These are phyloP conservation scores for Heliangelus exortis DNA, from an alignment of 2,797 vertebrate genomes.

Conservation along the genomic window DNA sequence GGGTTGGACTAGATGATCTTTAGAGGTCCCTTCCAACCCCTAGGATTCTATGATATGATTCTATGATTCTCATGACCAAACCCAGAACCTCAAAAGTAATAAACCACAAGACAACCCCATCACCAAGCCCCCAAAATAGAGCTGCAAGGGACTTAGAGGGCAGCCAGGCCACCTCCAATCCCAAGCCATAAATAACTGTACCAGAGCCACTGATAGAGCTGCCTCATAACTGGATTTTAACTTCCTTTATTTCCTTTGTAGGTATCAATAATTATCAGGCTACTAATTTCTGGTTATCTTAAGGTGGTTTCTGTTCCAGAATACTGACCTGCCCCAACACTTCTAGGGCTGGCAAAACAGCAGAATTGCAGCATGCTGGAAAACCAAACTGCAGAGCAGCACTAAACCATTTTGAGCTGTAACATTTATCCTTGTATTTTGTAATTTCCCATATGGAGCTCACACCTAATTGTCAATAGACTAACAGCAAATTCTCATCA, in stretches of 20 bases:
- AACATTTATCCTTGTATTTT: background rate
- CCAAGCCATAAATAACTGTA: background rate
- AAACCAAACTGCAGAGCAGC: background rate
- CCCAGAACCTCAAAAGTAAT: background rate
- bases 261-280: background rate
- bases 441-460: slow-evolving; percentile 16
- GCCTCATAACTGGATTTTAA: background rate
- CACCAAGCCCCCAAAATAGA: background rate
- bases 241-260: background rate
- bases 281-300: background rate
- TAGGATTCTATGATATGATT: no score
- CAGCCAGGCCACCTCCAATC: background rate
- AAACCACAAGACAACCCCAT: background rate
- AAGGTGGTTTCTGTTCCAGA: background rate
- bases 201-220: background rate
- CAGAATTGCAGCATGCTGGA: background rate
- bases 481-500: background rate
- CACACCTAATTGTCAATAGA: slow-evolving; percentile 19
- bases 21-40: no score
- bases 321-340: background rate
- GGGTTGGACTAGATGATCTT: no score
- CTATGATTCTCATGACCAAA: background rate
- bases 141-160: background rate
- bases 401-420: background rate
- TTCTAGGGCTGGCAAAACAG: background rate